Evolutionary conservation across 2,888 invertebrate genomes (phyloP), one percentile per base, ranked within the genome.

Genomic region (Scotopteryx bipunctaria): DNA sequence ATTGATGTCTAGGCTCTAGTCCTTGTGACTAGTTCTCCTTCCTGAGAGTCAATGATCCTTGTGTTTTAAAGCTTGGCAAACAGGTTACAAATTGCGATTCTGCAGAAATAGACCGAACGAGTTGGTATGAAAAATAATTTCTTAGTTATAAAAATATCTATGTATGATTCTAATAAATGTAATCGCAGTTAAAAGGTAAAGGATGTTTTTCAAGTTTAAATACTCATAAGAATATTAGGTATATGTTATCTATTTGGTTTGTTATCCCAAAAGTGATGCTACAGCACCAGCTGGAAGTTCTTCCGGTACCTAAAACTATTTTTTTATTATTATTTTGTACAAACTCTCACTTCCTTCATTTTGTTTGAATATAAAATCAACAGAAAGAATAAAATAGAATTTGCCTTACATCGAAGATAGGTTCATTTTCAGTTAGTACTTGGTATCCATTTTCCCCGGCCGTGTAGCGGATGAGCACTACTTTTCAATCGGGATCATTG

Each of bases 81-180:
- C 53, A 38, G 53, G 53, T 47, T 53, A 25, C 37, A 41, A n/a
- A n/a, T n/a, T n/a, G n/a, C n/a, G n/a, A 38, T 15, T 13, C 25
- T 27, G 33, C 25, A 36, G 13, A 36, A 25, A 23, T 42, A 42
- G 27, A 27, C n/a, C n/a, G n/a, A n/a, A n/a, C n/a, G n/a, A n/a
- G n/a, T n/a, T n/a, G n/a, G n/a, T n/a, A n/a, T n/a, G n/a, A n/a
- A n/a, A n/a, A n/a, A n/a, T n/a, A n/a, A n/a, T n/a, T n/a, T n/a
- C n/a, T n/a, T n/a, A n/a, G n/a, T n/a, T n/a, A n/a, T n/a, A n/a
- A n/a, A n/a, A n/a, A n/a, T n/a, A n/a, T n/a, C n/a, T n/a, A n/a
- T n/a, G n/a, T n/a, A n/a, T n/a, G n/a, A n/a, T n/a, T n/a, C n/a
- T n/a, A n/a, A n/a, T n/a, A n/a, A n/a, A n/a, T n/a, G n/a, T n/a